These are phyloP conservation scores for Machaerirhynchus nigripectus DNA, from an alignment of 2,113 vertebrate genomes.

Conservation along the genomic window DNA sequence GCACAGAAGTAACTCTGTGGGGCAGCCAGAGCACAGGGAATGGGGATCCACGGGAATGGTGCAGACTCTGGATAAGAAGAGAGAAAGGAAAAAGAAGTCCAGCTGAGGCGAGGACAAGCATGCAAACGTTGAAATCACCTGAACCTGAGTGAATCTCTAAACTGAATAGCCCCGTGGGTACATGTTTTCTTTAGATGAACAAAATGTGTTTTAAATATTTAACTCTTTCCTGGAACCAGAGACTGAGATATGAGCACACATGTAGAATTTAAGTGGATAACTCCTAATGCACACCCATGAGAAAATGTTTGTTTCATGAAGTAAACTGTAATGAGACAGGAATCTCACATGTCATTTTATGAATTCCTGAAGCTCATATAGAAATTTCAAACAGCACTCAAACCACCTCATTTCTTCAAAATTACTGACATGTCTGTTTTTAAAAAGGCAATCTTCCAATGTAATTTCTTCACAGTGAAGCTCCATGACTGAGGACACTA, in stretches of 20 bases:
- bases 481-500: background rate
- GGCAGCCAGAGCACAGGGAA: background rate
- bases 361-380: background rate
- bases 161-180: background rate
- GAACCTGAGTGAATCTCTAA: background rate
- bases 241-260: background rate
- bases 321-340: background rate
- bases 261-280: background rate
- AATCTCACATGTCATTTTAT: background rate
- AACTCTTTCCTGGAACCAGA: background rate
- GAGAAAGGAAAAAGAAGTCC: background rate
- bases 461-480: slow-evolving; percentile 43
- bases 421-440: slow-evolving; percentile 26
- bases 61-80: background rate
- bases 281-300: background rate
- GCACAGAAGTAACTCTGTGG: background rate
- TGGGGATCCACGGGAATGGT: background rate
- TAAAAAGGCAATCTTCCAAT: background rate
- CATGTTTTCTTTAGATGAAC: background rate
- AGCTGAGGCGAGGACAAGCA: background rate
- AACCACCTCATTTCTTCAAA: slow-evolving; percentile 43
- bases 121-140: rapidly evolving
- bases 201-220: background rate
- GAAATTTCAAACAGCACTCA: slow-evolving; percentile 32
- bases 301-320: background rate